Base-by-base conservation (phyloP, 2,113 vertebrate genomes). In the Daphoenositta chrysoptera region DNA sequence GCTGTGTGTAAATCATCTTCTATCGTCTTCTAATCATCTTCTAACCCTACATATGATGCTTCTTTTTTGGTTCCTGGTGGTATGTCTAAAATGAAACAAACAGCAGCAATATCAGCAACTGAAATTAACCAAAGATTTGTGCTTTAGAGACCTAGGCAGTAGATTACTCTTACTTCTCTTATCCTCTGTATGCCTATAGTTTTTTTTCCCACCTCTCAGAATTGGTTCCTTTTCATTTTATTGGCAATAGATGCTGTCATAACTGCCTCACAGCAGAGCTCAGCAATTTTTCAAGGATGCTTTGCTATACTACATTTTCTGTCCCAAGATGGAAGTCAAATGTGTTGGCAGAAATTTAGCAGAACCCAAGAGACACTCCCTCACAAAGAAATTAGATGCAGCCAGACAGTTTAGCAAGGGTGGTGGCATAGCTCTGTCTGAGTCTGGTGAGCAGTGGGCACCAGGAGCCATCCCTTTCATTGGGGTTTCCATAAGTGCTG, bases 281-380 rank as follows among this genome's bases (percentile, higher is more conserved):
- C 88, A 65, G 86, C 76, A 44, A 37, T 83, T 90, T 89, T 86
- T 94, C 71, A 87, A 51, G 68, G 54, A 81, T 93, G 56, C 30
- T 92, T 93, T 89, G 35, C 79, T 94, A 39, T 83, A 77, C 71
- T 81, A 68, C 15, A 4, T 90, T 90, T 92, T 96, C 68, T 86
- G 15, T 89, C 94, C 90, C 90, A 94, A 51, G 94, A 61, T 81
- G 83, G 83, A 92, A 88, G 71, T 80, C 50, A 86, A 90, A 86
- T 42, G 42, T 66, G 26, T 50, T 83, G 83, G 71, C 73, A 95
- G 86, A 86, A 90, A 83, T 77, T 77, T 83, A 58, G 42, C 76
- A 78, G 83, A 77, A n/a, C 90, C 58, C 68, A 35, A 65, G 83
- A 83, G 58, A 47, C 2, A 2, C 30, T 90, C 83, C 26, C 56